These are phyloP conservation scores for Eurytoma californica DNA, from an alignment of 2,888 invertebrate genomes.

Conservation along the genomic window DNA sequence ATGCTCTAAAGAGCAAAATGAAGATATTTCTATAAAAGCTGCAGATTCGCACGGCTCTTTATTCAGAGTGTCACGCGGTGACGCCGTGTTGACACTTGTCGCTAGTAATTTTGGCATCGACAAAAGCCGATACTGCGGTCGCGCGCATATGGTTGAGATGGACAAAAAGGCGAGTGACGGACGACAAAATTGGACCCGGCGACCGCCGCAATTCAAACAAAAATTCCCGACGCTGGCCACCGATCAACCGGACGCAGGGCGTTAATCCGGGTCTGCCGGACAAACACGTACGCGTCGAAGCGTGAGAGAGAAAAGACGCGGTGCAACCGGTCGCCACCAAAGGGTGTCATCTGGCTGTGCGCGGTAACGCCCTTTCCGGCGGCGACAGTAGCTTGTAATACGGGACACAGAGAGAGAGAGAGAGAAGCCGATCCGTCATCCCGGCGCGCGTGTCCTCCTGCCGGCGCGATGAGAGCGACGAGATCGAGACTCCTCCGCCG, in stretches of 20 bases:
- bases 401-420: not conserved
- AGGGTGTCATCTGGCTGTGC: slow-evolving; percentile 51
- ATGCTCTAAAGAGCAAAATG: not conserved
- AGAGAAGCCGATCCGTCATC: slow-evolving; percentile 9
- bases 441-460: not conserved
- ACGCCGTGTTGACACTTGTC: slow-evolving; percentile 27
- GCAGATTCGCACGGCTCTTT: too few relatives aligned
- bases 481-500: not conserved
- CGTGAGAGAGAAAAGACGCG: slow-evolving; percentile 33
- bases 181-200: slow-evolving; percentile 33
- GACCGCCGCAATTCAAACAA: slow-evolving; percentile 15
- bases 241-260: not conserved
- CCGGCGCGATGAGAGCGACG: not conserved
- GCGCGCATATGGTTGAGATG: slow-evolving; percentile 34
- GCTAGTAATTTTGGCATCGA: not conserved
- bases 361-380: slow-evolving; percentile 52
- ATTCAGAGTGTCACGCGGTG: not conserved
- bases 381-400: slow-evolving; percentile 23
- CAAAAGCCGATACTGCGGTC: slow-evolving; percentile 32
- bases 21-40: not conserved
- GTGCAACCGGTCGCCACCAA: slow-evolving; percentile 33
- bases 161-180: slow-evolving; percentile 11
- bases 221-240: not conserved
- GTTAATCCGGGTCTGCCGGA: slow-evolving; percentile 2
- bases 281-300: not conserved